These are phyloP conservation scores for Drosophila macrospina DNA, from an alignment of 2,888 invertebrate genomes.

Conservation along the genomic window DNA sequence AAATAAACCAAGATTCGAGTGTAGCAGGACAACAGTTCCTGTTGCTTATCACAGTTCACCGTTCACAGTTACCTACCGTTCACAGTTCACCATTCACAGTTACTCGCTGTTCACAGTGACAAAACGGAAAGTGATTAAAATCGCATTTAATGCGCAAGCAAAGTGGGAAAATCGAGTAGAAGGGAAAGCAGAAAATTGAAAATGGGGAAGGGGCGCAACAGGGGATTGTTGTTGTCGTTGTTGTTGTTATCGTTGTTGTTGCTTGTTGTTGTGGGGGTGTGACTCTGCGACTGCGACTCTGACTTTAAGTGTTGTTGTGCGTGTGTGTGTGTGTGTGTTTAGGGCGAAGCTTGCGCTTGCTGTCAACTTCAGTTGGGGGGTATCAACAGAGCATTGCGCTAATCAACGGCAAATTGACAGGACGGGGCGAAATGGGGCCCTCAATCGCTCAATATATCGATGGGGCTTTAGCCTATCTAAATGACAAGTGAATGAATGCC, in stretches of 20 bases:
- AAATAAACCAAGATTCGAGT: constrained; percentile 21
- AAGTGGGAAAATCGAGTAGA: constrained; percentile 15
- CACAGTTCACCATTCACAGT: neutral
- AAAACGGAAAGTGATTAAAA: constrained; percentile 82
- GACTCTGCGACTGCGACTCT: constrained; percentile 12
- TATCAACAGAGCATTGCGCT: constrained; percentile 49
- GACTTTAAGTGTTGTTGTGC: constrained; percentile 48
- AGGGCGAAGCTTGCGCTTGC: constrained; percentile 26
- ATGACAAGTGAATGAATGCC: constrained; percentile 25
- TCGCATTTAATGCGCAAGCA: constrained; percentile 77
- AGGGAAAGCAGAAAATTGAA: neutral
- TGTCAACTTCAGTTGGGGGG: constrained; percentile 33
- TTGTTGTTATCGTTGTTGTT: constrained; percentile 7
- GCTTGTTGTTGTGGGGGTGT: constrained; percentile 31
- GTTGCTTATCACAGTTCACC: neutral
- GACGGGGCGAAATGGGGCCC: constrained; percentile 17
- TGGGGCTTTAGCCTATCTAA: constrained; percentile 30
- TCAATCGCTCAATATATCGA: constrained; percentile 27
- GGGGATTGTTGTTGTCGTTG: constrained; percentile 32
- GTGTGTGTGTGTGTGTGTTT: constrained; percentile 43
- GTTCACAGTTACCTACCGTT: constrained; percentile 21
- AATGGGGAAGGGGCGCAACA: constrained; percentile 7
- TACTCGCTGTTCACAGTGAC: constrained; percentile 41
- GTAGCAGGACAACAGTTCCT: constrained; percentile 9
- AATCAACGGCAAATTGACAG: constrained; percentile 72